These are phyloP conservation scores for Passerina amoena DNA, from an alignment of 2,113 vertebrate genomes.

Conservation along the genomic window DNA sequence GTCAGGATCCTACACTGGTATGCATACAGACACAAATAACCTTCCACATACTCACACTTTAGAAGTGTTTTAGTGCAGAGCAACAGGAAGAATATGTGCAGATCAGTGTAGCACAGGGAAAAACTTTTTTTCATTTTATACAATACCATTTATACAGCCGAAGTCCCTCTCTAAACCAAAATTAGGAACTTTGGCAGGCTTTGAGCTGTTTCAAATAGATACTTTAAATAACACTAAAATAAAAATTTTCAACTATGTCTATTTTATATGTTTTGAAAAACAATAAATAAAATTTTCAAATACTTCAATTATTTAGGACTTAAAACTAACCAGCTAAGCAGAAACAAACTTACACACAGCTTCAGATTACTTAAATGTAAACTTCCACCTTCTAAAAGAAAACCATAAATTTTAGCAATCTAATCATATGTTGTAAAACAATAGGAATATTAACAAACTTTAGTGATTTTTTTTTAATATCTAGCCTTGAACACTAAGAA, in stretches of 20 bases:
- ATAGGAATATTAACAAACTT: not conserved
- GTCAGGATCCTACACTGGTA: not conserved
- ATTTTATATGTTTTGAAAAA: not conserved
- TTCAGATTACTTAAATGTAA: too few relatives aligned
- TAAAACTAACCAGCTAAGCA: not conserved
- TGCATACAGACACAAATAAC: not conserved
- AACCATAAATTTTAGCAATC: not conserved
- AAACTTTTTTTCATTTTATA: not conserved
- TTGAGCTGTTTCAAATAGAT: not conserved
- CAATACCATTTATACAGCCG: not conserved
- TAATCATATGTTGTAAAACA: not conserved
- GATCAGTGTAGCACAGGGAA: not conserved
- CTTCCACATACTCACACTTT: not conserved
- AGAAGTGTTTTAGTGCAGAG: not conserved
- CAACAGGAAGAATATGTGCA: not conserved
- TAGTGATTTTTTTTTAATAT: not conserved
- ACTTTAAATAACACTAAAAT: not conserved
- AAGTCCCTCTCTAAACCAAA: not conserved
- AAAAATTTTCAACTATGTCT: not conserved
- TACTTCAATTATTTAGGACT: not conserved
- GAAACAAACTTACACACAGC: not conserved
- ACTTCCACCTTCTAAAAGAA: not conserved
- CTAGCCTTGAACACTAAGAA: not conserved
- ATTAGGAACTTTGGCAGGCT: not conserved
- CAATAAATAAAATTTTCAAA: not conserved